These are phyloP conservation scores for Eutrigla gurnardus DNA, from an alignment of 2,797 vertebrate species.

Conservation along the genomic window DNA sequence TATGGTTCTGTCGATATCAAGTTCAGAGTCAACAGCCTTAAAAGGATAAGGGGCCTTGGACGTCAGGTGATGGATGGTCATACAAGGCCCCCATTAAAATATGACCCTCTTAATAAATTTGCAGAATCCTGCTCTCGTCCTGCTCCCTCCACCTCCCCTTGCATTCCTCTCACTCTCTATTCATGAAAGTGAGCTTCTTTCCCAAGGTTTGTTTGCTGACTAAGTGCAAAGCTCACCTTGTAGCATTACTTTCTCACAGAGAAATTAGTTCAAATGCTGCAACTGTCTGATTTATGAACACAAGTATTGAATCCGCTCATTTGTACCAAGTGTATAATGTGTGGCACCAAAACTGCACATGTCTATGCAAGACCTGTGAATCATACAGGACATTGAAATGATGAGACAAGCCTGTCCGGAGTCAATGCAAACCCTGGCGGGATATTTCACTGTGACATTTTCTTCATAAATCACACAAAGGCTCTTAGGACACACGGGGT, in stretches of 20 bases:
- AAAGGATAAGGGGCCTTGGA: slow-evolving; percentile 82
- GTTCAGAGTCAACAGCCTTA: slow-evolving; percentile 84
- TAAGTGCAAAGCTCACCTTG: slow-evolving; percentile 44
- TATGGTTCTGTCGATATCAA: slow-evolving; percentile 88
- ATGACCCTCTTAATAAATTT: slow-evolving; percentile 83
- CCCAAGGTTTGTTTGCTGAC: slow-evolving; percentile 62
- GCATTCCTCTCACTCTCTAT: slow-evolving; percentile 42
- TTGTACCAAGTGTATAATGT: slow-evolving; percentile 36
- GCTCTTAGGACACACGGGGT: slow-evolving; percentile 72
- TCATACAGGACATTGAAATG: slow-evolving; percentile 64
- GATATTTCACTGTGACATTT: slow-evolving; percentile 67
- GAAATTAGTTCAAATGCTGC: slow-evolving; percentile 52
- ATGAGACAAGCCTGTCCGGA: slow-evolving; percentile 69
- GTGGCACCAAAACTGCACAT: slow-evolving; percentile 45
- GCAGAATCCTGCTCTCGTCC: slow-evolving; percentile 55
- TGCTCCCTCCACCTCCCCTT: slow-evolving; percentile 28
- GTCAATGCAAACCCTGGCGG: slow-evolving; percentile 59
- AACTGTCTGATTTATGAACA: slow-evolving; percentile 51
- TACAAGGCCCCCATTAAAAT: slow-evolving; percentile 72
- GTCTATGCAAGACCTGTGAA: slow-evolving; percentile 68
- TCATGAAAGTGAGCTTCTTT: slow-evolving; percentile 47
- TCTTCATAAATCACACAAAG: slow-evolving; percentile 77
- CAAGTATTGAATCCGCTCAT: slow-evolving; percentile 62
- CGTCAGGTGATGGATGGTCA: slow-evolving; percentile 79
- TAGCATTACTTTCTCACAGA: slow-evolving; percentile 37